Base-by-base conservation (phyloP, 2,113 vertebrate species). In the Ciconia maguari region DNA sequence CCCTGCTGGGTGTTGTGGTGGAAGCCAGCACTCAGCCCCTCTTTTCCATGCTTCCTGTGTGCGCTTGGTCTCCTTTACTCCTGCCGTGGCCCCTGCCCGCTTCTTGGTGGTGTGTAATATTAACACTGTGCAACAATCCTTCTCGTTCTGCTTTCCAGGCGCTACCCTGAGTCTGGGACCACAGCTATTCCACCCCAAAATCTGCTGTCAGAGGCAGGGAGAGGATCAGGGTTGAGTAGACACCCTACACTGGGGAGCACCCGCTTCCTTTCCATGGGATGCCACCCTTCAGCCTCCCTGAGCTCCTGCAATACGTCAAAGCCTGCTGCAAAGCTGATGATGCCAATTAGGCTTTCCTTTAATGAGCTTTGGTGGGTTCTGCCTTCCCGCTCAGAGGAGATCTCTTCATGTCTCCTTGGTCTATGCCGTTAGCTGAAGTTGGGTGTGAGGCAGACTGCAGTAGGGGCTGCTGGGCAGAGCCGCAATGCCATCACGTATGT, bases 401-500 rank as follows among this genome's bases (percentile, higher is more conserved):
- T 51, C 24, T 90, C 5, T 1, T 18, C 34, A 7, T 1, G 0
- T 44, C 44, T 61, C 49, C 61, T 9, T 1, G 4, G 38, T 38
- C 44, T 19, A 10, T 0, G 3, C 49, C 0, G 3, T 81, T 11
- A 41, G 36, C 4, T 20, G 51, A n/a, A 12, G 30, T 3, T 15
- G 48, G 80, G 52, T 1, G 12, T 16, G 80, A 32, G 32, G 62
- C 27, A 30, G 85, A 41, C 38, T 12, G 34, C 1, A 26, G n/a
- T 29, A 29, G 36, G 46, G 60, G 57, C 44, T 65, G 34, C 42
- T 0, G 6, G 48, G 68, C 36, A 52, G 36, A 17, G 41, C 60
- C 13, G 11, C 24, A 17, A 2, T 1, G 1, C 20, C 55, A 44
- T 42, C 80, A 25, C 1, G 0, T 2, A 1, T 36, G 9, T 42